These are phyloP conservation scores for Anguilla marmorata DNA, from an alignment of 2,797 vertebrate species.

Conservation along the genomic window DNA sequence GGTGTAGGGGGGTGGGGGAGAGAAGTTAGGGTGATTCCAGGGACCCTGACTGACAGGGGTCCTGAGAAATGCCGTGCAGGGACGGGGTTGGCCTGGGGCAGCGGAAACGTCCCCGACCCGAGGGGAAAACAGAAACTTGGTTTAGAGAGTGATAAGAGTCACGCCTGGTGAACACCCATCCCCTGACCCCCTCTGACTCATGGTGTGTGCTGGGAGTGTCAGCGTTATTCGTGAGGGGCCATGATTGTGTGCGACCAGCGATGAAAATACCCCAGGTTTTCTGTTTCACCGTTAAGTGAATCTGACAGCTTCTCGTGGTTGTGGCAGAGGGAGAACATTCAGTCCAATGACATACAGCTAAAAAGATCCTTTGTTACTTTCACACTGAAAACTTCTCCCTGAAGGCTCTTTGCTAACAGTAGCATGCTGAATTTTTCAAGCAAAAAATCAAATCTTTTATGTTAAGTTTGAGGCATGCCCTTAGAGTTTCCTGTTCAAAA, in stretches of 20 bases:
- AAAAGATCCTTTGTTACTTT: conserved; percentile 61
- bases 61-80: no score
- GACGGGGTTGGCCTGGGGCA: no score
- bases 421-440: not conserved
- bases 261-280: conserved; percentile 61
- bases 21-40: no score
- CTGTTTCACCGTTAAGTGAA: conserved; percentile 63
- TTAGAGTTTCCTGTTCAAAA: conserved; percentile 47
- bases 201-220: conserved; percentile 61
- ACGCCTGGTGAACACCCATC: conserved; percentile 42
- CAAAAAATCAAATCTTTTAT: not conserved
- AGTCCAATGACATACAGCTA: conserved; percentile 50
- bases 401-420: not conserved
- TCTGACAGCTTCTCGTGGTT: conserved; percentile 66
- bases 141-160: conserved; percentile 31
- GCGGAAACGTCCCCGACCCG: no score
- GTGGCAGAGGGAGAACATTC: conserved; percentile 59
- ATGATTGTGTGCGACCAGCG: conserved; percentile 52
- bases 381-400: conserved; percentile 49
- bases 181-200: conserved; percentile 50
- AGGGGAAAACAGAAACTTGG: conserved; percentile 13
- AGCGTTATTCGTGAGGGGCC: conserved; percentile 52
- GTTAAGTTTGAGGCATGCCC: conserved; percentile 40
- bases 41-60: no score
- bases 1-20: no score